Evolutionary conservation across 2,888 invertebrate genomes (phyloP).

Genomic region (Gari tellinella): DNA sequence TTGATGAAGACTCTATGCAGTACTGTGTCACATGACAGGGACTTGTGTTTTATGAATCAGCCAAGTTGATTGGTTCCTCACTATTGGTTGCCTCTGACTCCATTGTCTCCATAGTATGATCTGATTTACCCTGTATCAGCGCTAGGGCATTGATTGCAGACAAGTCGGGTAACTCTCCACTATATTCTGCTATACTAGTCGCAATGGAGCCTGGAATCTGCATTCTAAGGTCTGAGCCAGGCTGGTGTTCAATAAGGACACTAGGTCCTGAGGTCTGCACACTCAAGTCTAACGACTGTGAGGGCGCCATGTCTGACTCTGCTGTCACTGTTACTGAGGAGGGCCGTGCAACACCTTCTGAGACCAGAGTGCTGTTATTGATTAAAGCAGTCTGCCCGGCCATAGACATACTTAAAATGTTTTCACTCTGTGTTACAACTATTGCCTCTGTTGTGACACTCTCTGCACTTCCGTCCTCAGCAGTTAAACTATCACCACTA

Average conservation of each 20-base stretch:
- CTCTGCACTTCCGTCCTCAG: slow-evolving; percentile 1
- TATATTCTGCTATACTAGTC: slow-evolving; percentile 53
- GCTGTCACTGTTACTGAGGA: slow-evolving; percentile 21
- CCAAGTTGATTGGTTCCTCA: slow-evolving; percentile 60
- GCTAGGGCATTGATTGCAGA: slow-evolving; percentile 59
- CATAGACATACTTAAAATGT: slow-evolving; percentile 46
- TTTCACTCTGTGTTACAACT: slow-evolving; percentile 13
- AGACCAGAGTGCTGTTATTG: slow-evolving; percentile 7
- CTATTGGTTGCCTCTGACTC: slow-evolving; percentile 22
- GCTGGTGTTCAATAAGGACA: slow-evolving; percentile 44
- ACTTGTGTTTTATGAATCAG: slow-evolving; percentile 46
- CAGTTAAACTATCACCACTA: slow-evolving; percentile 28
- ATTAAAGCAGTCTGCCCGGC: slow-evolving; percentile 42
- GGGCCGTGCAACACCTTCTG: slow-evolving; percentile 2
- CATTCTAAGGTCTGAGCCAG: slow-evolving; percentile 48
- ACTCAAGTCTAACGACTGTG: slow-evolving; percentile 53
- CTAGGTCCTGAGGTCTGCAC: slow-evolving; percentile 45
- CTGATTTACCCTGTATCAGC: slow-evolving; percentile 55
- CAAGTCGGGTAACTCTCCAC: slow-evolving; percentile 57
- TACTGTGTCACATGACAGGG: too few relatives aligned
- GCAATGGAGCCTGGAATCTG: slow-evolving; percentile 53
- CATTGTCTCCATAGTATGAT: slow-evolving; percentile 36
- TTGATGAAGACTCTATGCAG: too few relatives aligned
- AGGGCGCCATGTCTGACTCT: slow-evolving; percentile 17
- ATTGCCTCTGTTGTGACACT: background rate